Evolutionary conservation across 2,888 invertebrate genomes (phyloP).

Genomic region (Xylota sylvarum): DNA sequence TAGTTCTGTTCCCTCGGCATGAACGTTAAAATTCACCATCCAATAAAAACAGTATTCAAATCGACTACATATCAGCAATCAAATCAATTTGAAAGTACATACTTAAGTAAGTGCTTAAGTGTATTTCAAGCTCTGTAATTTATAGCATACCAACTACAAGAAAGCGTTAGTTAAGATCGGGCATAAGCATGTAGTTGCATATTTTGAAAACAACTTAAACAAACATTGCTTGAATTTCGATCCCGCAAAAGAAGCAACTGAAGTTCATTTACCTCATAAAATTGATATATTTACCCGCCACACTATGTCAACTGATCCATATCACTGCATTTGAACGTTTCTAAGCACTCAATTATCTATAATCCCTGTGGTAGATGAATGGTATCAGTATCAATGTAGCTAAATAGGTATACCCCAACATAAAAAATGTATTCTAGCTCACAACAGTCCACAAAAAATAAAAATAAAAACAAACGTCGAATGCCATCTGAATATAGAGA

Average conservation of each 20-base stretch:
- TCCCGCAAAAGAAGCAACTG: neutral
- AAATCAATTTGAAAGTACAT: no score
- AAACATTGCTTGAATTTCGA: neutral
- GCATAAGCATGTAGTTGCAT: no score
- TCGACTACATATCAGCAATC: no score
- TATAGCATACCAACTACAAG: no score
- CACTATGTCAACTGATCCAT: neutral
- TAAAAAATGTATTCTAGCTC: neutral
- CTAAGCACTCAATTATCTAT: neutral
- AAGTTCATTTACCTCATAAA: neutral
- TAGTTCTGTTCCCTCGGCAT: no score
- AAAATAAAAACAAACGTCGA: neutral
- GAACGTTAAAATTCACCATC: no score
- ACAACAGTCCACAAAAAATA: neutral
- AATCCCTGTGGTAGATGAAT: conserved; percentile 12
- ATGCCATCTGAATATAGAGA: neutral
- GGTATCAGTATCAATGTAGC: neutral
- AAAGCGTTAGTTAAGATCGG: no score
- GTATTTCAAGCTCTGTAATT: no score
- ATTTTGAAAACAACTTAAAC: no score
- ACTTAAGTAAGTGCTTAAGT: no score
- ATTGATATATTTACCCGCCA: neutral
- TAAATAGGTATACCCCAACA: neutral
- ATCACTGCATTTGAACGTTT: neutral
- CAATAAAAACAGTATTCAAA: no score